Conservation (phyloP, 1,140 invertebrate species). For the Brachionus asplanchnoidis region DNA sequence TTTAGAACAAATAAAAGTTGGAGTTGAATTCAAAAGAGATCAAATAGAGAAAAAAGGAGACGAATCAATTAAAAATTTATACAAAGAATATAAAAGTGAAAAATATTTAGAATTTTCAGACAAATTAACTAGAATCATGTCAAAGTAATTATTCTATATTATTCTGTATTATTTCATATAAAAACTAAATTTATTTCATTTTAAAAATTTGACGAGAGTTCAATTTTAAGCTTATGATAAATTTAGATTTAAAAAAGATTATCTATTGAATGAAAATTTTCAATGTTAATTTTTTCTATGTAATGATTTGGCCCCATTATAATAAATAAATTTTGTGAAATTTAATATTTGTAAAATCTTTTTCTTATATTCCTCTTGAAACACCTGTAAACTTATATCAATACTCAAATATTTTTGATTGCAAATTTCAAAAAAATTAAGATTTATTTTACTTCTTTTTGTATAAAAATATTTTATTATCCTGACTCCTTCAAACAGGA, state of each 20-base stretch:
- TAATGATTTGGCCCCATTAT: background rate
- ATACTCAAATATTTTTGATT: too few relatives aligned
- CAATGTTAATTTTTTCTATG: background rate
- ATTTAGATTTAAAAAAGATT: background rate
- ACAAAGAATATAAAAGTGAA: conserved; percentile 3
- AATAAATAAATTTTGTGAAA: too few relatives aligned
- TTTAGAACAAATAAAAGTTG: conserved; percentile 3
- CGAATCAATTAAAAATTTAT: conserved; percentile 10
- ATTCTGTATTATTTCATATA: background rate
- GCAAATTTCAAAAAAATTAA: too few relatives aligned
- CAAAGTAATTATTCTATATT: conserved; percentile 5
- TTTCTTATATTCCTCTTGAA: too few relatives aligned
- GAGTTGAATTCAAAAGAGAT: background rate
- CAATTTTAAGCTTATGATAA: background rate
- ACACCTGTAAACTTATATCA: too few relatives aligned
- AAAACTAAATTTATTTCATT: background rate
- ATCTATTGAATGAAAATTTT: background rate
- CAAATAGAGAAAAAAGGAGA: background rate
- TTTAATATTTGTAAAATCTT: too few relatives aligned
- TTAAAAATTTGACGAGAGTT: background rate
- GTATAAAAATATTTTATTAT: too few relatives aligned
- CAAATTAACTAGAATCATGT: background rate
- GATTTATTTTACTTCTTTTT: too few relatives aligned
- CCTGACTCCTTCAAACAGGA: too few relatives aligned
- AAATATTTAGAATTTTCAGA: background rate